Conservation (phyloP, 2,113 vertebrate genomes). For the Elephantulus edwardii region DNA sequence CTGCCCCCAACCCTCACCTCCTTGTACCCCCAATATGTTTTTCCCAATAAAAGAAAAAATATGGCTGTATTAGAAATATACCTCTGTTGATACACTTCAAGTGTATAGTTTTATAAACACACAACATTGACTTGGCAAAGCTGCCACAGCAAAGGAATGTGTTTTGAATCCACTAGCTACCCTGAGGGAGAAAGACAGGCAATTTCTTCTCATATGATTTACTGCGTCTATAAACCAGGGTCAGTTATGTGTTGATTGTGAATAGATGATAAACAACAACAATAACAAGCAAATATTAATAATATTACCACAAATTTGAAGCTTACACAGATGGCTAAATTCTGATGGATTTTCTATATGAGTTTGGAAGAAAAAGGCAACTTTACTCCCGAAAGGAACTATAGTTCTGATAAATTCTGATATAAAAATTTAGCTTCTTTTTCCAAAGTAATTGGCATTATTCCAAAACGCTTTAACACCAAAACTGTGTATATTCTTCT, state of each 20-base stretch:
- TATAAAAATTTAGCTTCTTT: conserved; percentile 41
- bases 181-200: too few relatives aligned
- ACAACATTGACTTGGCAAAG: conserved; percentile 39
- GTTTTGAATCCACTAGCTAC: too few relatives aligned
- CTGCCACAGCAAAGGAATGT: too few relatives aligned
- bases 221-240: too few relatives aligned
- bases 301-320: background rate
- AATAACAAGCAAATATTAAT: background rate
- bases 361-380: background rate
- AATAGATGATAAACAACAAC: background rate
- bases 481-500: background rate
- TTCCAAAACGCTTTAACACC: conserved; percentile 17
- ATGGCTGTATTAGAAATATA: background rate
- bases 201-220: too few relatives aligned
- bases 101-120: background rate
- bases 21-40: too few relatives aligned
- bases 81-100: background rate
- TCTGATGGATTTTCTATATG: background rate
- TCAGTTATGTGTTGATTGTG: too few relatives aligned
- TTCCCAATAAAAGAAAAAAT: too few relatives aligned
- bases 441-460: conserved; percentile 39
- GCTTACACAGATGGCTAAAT: background rate
- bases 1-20: too few relatives aligned
- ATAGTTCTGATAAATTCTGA: background rate
- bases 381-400: background rate